Conservation (phyloP, 2,888 invertebrate genomes). For the Halictus quadricinctus region DNA sequence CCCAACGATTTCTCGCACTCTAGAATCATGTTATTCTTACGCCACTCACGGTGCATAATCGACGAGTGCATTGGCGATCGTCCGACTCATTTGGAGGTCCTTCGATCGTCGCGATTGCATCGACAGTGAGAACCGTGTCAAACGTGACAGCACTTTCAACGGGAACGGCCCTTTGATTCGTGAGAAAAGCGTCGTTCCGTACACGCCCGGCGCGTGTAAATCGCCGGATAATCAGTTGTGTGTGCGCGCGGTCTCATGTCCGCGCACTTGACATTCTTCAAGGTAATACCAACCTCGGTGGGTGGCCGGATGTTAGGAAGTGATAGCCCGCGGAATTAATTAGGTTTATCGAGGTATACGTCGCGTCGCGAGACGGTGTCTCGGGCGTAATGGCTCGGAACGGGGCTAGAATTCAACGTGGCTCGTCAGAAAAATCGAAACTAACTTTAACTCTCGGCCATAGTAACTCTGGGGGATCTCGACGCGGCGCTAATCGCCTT, state of each 20-base stretch:
- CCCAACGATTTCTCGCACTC: neutral
- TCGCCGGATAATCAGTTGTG: slow-evolving; percentile 56
- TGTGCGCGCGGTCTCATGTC: slow-evolving; percentile 17
- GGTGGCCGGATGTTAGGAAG: slow-evolving; percentile 55
- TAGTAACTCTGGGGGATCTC: neutral
- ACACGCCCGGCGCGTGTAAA: slow-evolving; percentile 62
- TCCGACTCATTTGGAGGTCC: slow-evolving; percentile 17
- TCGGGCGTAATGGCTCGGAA: neutral
- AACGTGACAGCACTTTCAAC: slow-evolving; percentile 66
- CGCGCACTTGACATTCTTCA: slow-evolving; percentile 53
- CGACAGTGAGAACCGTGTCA: slow-evolving; percentile 56
- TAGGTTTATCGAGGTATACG: neutral
- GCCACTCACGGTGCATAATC: neutral
- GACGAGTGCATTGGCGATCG: slow-evolving; percentile 9
- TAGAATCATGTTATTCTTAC: neutral
- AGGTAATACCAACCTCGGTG: slow-evolving; percentile 22
- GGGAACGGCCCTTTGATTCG: slow-evolving; percentile 57
- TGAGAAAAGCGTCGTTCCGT: slow-evolving; percentile 64
- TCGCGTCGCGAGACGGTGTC: neutral
- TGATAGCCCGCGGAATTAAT: slow-evolving; percentile 34
- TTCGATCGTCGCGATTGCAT: slow-evolving; percentile 29
- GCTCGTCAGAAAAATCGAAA: neutral
- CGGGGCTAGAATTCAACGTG: slow-evolving; percentile 29
- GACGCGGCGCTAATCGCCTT: neutral
- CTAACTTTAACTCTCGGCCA: neutral